These are phyloP conservation scores for Puntigrus tetrazona DNA, from an alignment of 2,113 vertebrate species.

Conservation along the genomic window DNA sequence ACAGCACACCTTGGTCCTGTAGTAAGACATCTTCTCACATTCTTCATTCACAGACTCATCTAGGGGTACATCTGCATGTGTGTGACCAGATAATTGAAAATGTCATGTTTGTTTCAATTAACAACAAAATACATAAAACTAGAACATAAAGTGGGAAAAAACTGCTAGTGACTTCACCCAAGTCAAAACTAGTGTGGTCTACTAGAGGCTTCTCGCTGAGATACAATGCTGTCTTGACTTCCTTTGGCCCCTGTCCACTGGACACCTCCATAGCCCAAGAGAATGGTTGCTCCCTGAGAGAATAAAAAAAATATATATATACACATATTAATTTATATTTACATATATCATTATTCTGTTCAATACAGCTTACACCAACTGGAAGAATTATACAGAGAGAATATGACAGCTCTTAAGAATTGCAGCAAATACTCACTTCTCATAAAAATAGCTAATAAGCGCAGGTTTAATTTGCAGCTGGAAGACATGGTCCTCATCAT, in stretches of 20 bases:
- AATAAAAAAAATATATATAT: constrained; percentile 31
- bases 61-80: constrained; percentile 72
- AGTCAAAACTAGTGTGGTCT: constrained; percentile 76
- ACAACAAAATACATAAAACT: background rate
- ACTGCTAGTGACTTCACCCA: constrained; percentile 68
- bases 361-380: background rate
- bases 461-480: constrained; percentile 85
- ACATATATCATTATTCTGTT: background rate
- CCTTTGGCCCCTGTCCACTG: constrained; percentile 81
- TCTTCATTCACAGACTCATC: constrained; percentile 74
- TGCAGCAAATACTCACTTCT: constrained; percentile 77
- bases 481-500: constrained; percentile 87
- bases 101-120: background rate
- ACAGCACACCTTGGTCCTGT: constrained; percentile 70
- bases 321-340: background rate
- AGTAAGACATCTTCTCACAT: constrained; percentile 77
- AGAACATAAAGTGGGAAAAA: background rate
- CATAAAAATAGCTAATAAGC: constrained; percentile 84
- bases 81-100: constrained; percentile 11
- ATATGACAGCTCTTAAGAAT: background rate
- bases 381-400: background rate
- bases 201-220: constrained; percentile 79
- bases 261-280: constrained; percentile 86
- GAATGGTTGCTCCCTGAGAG: constrained; percentile 80
- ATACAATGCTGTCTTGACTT: constrained; percentile 84